phyloP scores from a whole-genome alignment of 2,113 vertebrate species.

The Tichodroma muraria region DNA sequence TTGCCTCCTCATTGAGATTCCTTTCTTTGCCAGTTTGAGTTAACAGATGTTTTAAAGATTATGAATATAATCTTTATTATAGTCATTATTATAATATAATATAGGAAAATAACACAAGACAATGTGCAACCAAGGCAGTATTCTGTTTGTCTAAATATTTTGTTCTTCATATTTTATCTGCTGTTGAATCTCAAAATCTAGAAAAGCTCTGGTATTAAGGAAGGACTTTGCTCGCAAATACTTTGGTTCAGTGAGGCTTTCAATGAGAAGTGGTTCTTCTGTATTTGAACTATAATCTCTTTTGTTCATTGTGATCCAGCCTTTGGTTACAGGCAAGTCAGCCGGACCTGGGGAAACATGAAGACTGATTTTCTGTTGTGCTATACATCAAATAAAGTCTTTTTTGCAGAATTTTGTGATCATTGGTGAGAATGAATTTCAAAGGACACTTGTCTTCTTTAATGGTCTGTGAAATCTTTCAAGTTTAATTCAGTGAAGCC shows the following conservation, averaged over 20 bases:
- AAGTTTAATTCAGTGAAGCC: background rate
- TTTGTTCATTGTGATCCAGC: background rate
- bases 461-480: background rate
- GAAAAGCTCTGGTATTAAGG: background rate
- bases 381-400: background rate
- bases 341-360: background rate
- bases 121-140: background rate
- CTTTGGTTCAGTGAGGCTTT: background rate
- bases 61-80: too few relatives aligned
- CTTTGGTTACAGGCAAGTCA: background rate
- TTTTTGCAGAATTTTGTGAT: background rate
- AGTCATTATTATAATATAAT: too few relatives aligned
- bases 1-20: background rate
- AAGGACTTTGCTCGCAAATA: background rate
- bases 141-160: slow-evolving; percentile 14
- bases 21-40: background rate
- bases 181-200: background rate
- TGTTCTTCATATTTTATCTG: background rate
- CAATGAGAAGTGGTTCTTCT: background rate
- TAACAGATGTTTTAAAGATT: slow-evolving; percentile 23
- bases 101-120: background rate
- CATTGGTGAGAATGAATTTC: background rate
- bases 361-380: background rate
- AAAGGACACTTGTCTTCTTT: background rate
- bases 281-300: background rate